A percentile compares a stretch with the other conserved stretches of the same genome.
These are phyloP conservation scores for Phasia obesa DNA, from an alignment of 2,888 invertebrate genomes.

Conservation along the genomic window DNA sequence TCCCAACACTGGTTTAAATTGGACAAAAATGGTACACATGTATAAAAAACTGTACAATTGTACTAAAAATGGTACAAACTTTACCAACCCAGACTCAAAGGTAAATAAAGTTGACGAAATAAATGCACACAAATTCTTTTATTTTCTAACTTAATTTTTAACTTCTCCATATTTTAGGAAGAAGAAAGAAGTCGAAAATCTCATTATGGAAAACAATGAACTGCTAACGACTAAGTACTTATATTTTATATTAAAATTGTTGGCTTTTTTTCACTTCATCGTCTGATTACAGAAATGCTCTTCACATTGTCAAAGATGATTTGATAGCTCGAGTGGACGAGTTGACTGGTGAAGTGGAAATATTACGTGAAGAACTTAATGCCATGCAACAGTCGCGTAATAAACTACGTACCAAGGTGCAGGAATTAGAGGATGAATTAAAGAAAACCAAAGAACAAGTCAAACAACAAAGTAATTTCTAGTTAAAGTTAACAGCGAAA, in stretches of 20 bases:
- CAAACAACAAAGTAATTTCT: slow-evolving; percentile 79
- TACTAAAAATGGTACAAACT: too few relatives aligned
- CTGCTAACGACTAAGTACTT: slow-evolving; percentile 97
- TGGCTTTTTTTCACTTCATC: neutral
- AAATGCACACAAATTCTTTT: too few relatives aligned
- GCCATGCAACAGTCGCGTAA: slow-evolving; percentile 92
- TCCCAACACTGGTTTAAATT: too few relatives aligned
- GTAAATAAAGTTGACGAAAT: too few relatives aligned
- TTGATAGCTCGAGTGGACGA: slow-evolving; percentile 99
- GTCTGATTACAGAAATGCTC: slow-evolving; percentile 91
- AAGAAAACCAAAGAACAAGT: slow-evolving; percentile 88
- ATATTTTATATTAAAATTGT: neutral
- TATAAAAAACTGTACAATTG: too few relatives aligned
- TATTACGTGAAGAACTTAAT: slow-evolving; percentile 95
- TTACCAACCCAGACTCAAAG: too few relatives aligned
- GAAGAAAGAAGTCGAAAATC: slow-evolving; percentile 99
- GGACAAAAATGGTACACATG: too few relatives aligned
- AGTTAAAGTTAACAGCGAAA: neutral
- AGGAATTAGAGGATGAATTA: slow-evolving; percentile 94
- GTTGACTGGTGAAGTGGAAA: slow-evolving; percentile 94
- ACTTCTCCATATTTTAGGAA: slow-evolving; percentile 89
- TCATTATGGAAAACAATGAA: slow-evolving; percentile 99
- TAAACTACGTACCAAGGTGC: slow-evolving; percentile 90
- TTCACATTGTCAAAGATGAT: slow-evolving; percentile 99
- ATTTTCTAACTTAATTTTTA: too few relatives aligned